These are phyloP conservation scores for Biston betularia DNA, from an alignment of 2,888 invertebrate genomes.

Conservation along the genomic window DNA sequence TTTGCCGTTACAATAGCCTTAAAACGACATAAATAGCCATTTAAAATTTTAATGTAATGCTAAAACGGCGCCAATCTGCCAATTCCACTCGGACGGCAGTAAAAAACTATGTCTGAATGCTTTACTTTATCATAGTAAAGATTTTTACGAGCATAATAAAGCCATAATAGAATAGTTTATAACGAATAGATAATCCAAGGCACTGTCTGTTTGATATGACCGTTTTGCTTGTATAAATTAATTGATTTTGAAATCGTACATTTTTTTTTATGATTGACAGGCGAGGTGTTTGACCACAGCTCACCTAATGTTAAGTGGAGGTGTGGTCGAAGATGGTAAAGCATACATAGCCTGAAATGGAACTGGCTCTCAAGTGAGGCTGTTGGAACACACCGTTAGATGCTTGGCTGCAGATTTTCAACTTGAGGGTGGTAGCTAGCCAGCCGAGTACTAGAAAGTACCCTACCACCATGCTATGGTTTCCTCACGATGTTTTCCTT, in stretches of 20 bases:
- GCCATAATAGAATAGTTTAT: slow-evolving; percentile 32
- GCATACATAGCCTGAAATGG: too few relatives aligned
- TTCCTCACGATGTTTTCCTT: too few relatives aligned
- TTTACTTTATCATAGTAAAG: slow-evolving; percentile 22
- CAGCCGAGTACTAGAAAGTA: too few relatives aligned
- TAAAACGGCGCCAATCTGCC: slow-evolving; percentile 57
- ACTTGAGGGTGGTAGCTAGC: too few relatives aligned
- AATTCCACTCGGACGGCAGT: slow-evolving; percentile 34
- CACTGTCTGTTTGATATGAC: slow-evolving; percentile 28
- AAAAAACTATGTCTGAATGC: slow-evolving; percentile 25
- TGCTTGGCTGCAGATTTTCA: too few relatives aligned
- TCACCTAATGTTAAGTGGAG: too few relatives aligned
- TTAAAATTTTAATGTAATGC: slow-evolving; percentile 56
- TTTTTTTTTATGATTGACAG: too few relatives aligned
- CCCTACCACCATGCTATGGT: too few relatives aligned
- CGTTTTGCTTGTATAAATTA: slow-evolving; percentile 44
- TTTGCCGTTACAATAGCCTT: slow-evolving; percentile 59
- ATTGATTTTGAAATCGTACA: slow-evolving; percentile 44
- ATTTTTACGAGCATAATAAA: slow-evolving; percentile 30
- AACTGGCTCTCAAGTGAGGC: too few relatives aligned
- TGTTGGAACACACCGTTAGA: too few relatives aligned
- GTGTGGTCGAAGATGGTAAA: too few relatives aligned
- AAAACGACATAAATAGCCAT: slow-evolving; percentile 62
- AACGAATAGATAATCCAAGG: slow-evolving; percentile 18
- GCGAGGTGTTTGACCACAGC: too few relatives aligned